Evolutionary conservation across 2,113 vertebrate genomes (phyloP).

Genomic region (Taxidea taxus): DNA sequence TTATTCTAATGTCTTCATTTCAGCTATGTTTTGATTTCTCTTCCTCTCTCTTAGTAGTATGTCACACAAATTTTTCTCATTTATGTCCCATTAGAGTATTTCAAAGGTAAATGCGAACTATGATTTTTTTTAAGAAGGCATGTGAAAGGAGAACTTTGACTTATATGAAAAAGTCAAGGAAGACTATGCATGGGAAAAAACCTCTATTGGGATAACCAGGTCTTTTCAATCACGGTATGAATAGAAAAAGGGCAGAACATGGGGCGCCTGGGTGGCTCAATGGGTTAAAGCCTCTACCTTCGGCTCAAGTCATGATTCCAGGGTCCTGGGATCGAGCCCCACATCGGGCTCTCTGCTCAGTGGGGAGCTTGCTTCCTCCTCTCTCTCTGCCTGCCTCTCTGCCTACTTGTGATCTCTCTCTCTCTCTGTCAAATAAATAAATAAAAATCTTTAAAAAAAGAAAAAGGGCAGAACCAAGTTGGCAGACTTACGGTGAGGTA

Average conservation of each 20-base stretch:
- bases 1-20: neutral
- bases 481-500: neutral
- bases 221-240: neutral
- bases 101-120: neutral
- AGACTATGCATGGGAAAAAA: neutral
- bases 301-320: too few relatives aligned
- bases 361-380: too few relatives aligned
- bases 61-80: neutral
- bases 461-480: neutral
- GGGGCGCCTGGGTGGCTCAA: too few relatives aligned
- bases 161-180: neutral
- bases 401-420: too few relatives aligned
- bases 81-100: neutral
- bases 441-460: too few relatives aligned
- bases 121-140: constrained; percentile 20
- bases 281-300: too few relatives aligned
- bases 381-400: too few relatives aligned
- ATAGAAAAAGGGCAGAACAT: neutral
- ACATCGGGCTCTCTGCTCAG: too few relatives aligned
- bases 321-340: too few relatives aligned
- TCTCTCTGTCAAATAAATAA: too few relatives aligned
- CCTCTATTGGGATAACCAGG: neutral
- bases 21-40: neutral
- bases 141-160: neutral
- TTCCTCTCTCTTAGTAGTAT: neutral